A percentile compares a stretch with the other conserved stretches of the same genome.
These are phyloP conservation scores for Lucinisca nassula DNA, from an alignment of 2,888 invertebrate genomes.

Conservation along the genomic window DNA sequence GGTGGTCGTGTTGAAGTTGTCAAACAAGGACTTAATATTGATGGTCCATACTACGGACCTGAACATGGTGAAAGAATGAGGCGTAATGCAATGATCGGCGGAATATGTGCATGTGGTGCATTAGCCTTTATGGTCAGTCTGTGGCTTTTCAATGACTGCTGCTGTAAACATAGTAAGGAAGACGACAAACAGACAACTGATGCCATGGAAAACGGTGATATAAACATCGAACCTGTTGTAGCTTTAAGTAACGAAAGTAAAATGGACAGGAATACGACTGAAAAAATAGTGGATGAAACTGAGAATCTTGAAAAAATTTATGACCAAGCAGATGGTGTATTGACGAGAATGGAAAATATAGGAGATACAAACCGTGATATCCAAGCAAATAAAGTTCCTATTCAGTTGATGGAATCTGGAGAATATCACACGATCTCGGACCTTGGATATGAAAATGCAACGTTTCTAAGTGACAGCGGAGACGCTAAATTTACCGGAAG, in stretches of 20 bases:
- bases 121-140: not conserved
- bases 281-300: not conserved
- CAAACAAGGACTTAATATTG: not conserved
- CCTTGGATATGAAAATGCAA: too few species aligned
- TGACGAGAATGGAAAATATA: not conserved
- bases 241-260: not conserved
- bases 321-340: slow-evolving; percentile 9
- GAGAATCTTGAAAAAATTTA: not conserved
- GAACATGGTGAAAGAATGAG: not conserved
- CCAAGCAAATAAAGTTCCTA: not conserved
- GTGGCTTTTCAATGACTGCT: not conserved
- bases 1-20: not conserved
- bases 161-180: not conserved
- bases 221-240: not conserved
- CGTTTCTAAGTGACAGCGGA: too few species aligned
- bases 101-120: not conserved
- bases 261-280: not conserved
- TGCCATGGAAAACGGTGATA: not conserved
- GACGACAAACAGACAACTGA: not conserved
- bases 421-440: slow-evolving; percentile 6
- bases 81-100: slow-evolving; percentile 13
- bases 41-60: slow-evolving; percentile 4
- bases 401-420: not conserved
- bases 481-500: too few species aligned
- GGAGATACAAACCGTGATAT: not conserved